phyloP scores from a whole-genome alignment of 2,888 invertebrate species.

The Drosophila maculinotata region DNA sequence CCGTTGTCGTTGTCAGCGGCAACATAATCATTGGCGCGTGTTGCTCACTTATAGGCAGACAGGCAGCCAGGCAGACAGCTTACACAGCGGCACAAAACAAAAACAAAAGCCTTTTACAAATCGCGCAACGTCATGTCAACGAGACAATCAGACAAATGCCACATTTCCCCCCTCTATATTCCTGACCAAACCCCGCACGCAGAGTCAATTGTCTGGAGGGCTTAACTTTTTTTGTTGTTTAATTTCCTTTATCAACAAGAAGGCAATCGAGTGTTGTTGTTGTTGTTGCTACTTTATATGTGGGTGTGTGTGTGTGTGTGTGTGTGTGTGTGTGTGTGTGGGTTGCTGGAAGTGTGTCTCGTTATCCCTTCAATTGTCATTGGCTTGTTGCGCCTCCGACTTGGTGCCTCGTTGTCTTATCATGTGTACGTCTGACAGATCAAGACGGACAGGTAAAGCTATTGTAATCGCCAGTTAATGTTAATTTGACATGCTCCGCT shows the following conservation, averaged over 20 bases:
- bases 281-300: too few species aligned
- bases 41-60: slow-evolving; percentile 73
- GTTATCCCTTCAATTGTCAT: slow-evolving; percentile 77
- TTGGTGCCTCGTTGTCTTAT: slow-evolving; percentile 28
- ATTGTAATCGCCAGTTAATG: slow-evolving; percentile 67
- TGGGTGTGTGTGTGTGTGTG: slow-evolving; percentile 6
- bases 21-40: slow-evolving; percentile 79
- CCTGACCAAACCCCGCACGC: slow-evolving; percentile 36
- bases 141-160: slow-evolving; percentile 78
- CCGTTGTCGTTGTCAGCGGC: slow-evolving; percentile 64
- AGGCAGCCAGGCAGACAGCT: slow-evolving; percentile 27
- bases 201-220: slow-evolving; percentile 71
- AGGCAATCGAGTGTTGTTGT: slow-evolving; percentile 43
- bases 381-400: slow-evolving; percentile 69
- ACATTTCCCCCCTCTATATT: slow-evolving; percentile 20
- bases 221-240: slow-evolving; percentile 70
- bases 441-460: slow-evolving; percentile 43
- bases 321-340: slow-evolving; percentile 10
- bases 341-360: slow-evolving; percentile 42
- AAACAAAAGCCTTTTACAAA: slow-evolving; percentile 71
- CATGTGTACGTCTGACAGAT: slow-evolving; percentile 8
- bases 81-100: slow-evolving; percentile 26
- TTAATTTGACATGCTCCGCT: slow-evolving; percentile 57
- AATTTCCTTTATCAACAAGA: slow-evolving; percentile 76
- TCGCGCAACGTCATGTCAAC: slow-evolving; percentile 76